Percentiles rank a stretch among this genome's conserved stretches.
phyloP scores from a whole-genome alignment of 2,113 vertebrate species.

The Corythaeola cristata region DNA sequence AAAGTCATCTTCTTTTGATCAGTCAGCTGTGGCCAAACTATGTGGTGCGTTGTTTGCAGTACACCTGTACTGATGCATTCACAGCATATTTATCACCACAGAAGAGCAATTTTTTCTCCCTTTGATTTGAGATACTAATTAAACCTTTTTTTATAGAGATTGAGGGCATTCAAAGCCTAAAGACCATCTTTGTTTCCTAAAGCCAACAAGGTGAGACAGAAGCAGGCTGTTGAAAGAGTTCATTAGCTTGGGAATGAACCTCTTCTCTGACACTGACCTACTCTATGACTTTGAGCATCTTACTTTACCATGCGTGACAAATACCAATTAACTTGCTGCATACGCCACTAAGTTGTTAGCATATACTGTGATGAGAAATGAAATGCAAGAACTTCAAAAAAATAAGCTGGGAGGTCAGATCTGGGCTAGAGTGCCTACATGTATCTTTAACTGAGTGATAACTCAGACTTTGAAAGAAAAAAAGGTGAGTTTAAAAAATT shows the following conservation, averaged over 20 bases:
- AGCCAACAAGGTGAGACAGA: constrained; percentile 8
- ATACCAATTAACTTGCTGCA: constrained; percentile 56
- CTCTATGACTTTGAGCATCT: constrained; percentile 52
- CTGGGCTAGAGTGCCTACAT: neutral
- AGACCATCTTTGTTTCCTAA: neutral
- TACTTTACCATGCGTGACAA: constrained; percentile 46
- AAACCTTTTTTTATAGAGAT: constrained; percentile 41
- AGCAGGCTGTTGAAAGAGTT: constrained; percentile 8
- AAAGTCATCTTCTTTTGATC: constrained; percentile 31
- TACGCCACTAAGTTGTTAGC: constrained; percentile 26
- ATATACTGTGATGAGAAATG: constrained; percentile 39
- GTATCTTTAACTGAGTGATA: constrained; percentile 46
- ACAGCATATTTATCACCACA: neutral
- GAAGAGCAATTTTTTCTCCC: neutral
- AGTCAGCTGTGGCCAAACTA: constrained; percentile 6
- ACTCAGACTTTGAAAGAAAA: constrained; percentile 35
- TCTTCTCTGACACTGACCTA: constrained; percentile 47
- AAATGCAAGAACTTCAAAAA: constrained; percentile 2
- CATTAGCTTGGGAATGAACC: constrained; percentile 4
- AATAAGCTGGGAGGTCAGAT: constrained; percentile 23
- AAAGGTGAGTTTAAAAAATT: constrained; percentile 43
- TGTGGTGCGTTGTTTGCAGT: neutral
- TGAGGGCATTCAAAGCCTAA: neutral
- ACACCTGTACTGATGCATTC: neutral
- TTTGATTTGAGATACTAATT: constrained; percentile 50